Conservation (phyloP, 1,140 invertebrate genomes). For the Bombus impatiens region DNA sequence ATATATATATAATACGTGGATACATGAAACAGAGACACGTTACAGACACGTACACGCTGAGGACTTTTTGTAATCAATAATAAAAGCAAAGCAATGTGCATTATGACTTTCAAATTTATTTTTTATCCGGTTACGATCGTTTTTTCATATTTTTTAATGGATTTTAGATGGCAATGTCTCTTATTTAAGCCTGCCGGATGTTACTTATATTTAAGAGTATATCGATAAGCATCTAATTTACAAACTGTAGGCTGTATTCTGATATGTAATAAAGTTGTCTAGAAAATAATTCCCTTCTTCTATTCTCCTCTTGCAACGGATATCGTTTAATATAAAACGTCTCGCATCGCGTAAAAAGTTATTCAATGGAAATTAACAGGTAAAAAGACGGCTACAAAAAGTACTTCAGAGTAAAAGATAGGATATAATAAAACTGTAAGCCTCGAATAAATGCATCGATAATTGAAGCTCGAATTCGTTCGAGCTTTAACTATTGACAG, state of each 20-base stretch:
- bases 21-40: conserved; percentile 32
- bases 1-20: conserved; percentile 9
- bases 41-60: conserved; percentile 56
- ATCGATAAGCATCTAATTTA: conserved; percentile 80
- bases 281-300: conserved; percentile 70
- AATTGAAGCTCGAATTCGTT: neutral
- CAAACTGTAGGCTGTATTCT: conserved; percentile 80
- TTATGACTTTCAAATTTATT: conserved; percentile 71
- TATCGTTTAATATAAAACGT: neutral
- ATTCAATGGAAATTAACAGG: neutral
- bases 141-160: conserved; percentile 77
- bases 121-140: conserved; percentile 73
- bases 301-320: neutral
- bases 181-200: conserved; percentile 77
- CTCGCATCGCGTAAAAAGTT: neutral
- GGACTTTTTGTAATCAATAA: conserved; percentile 73
- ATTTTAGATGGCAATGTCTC: conserved; percentile 75
- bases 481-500: conserved; percentile 13
- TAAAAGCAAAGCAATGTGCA: conserved; percentile 66
- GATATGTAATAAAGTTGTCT: conserved; percentile 81
- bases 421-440: neutral
- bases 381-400: no score
- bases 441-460: neutral
- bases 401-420: no score
- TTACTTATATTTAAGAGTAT: conserved; percentile 81